Evolutionary conservation across 2,113 vertebrate species (phyloP).

Genomic region (Epinephelus moara): DNA sequence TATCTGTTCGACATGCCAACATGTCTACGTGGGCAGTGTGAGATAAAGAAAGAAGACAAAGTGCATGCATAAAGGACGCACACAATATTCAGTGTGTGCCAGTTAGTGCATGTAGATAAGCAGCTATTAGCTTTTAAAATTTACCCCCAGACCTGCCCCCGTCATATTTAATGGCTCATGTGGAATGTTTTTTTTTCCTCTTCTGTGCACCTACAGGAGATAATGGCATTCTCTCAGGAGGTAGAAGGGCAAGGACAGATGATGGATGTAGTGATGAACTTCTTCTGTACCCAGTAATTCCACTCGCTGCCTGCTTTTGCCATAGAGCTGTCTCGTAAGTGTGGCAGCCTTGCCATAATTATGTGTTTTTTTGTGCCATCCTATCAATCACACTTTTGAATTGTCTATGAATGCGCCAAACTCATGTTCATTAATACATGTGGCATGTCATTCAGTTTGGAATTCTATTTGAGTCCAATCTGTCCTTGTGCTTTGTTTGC

Average conservation of each 20-base stretch:
- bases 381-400: not conserved
- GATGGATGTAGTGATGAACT: conserved; percentile 38
- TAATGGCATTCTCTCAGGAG: conserved; percentile 58
- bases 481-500: conserved; percentile 9
- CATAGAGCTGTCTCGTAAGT: not conserved
- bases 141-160: conserved; percentile 29
- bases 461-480: not conserved
- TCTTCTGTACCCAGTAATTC: not conserved
- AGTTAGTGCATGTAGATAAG: conserved; percentile 34
- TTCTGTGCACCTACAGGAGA: conserved; percentile 41
- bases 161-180: conserved; percentile 57
- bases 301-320: not conserved
- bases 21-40: not conserved
- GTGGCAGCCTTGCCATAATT: conserved; percentile 18
- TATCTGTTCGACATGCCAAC: conserved; percentile 1
- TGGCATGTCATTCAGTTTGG: not conserved
- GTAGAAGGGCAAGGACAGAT: conserved; percentile 36
- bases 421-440: not conserved
- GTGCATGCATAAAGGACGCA: not conserved
- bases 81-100: not conserved
- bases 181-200: conserved; percentile 25
- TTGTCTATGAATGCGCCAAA: not conserved
- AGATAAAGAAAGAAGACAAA: not conserved
- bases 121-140: conserved; percentile 62
- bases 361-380: not conserved